Percentiles rank a stretch among this genome's conserved stretches.
These are phyloP conservation scores for Loriculus beryllinus DNA, from an alignment of 2,797 vertebrate species.

Conservation along the genomic window DNA sequence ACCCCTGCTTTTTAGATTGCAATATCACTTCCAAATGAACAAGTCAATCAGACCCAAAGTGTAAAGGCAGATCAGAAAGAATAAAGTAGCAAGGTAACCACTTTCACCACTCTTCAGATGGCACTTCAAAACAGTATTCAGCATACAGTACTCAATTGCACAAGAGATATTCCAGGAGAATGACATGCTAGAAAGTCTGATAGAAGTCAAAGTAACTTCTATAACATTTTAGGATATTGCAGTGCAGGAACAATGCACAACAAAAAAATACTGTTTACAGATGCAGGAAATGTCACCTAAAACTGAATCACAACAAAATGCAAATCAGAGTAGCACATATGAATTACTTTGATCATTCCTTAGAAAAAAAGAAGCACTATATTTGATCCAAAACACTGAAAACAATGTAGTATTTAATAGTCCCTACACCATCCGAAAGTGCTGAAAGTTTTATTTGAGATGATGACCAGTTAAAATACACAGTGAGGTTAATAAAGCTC, in stretches of 20 bases:
- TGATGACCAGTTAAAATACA: neutral
- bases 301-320: conserved; percentile 49
- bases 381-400: neutral
- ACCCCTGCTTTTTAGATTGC: neutral
- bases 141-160: neutral
- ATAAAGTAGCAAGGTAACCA: neutral
- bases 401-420: neutral
- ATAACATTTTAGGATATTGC: neutral
- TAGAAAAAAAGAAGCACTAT: neutral
- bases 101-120: neutral
- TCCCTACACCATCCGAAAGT: neutral
- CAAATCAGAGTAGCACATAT: neutral
- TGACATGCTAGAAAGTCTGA: neutral
- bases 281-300: conserved; percentile 33
- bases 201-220: conserved; percentile 26
- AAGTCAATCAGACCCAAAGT: neutral
- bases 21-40: neutral
- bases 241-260: neutral
- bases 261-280: conserved; percentile 40
- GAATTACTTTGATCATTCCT: conserved; percentile 33
- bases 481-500: neutral
- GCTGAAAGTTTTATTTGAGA: neutral
- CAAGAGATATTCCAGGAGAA: neutral
- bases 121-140: conserved; percentile 17
- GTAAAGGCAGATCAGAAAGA: neutral